Evolutionary conservation across 2,888 invertebrate species (phyloP).

Genomic region (Odontocolon sp.): DNA sequence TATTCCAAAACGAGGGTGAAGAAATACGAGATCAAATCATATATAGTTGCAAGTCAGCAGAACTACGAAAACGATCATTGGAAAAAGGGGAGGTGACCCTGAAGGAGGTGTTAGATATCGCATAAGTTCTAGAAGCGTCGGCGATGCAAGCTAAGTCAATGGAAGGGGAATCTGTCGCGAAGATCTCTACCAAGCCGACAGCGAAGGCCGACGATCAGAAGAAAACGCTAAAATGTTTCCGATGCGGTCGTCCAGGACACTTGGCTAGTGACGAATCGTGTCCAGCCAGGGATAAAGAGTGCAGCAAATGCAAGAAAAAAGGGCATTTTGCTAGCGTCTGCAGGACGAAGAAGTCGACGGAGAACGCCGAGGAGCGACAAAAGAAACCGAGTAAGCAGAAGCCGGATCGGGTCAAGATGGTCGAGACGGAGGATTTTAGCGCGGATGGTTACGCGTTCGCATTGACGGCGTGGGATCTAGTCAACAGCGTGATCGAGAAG

Average conservation of each 20-base stretch:
- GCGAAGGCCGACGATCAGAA: not conserved
- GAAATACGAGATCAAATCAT: conserved; percentile 54
- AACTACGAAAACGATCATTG: conserved; percentile 55
- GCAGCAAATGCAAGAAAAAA: conserved; percentile 61
- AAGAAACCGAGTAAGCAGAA: not conserved
- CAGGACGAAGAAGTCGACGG: conserved; percentile 30
- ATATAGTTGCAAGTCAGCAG: conserved; percentile 55
- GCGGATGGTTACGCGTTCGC: conserved; percentile 33
- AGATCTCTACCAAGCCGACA: conserved; percentile 10
- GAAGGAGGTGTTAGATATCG: conserved; percentile 53
- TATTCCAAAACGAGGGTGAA: conserved; percentile 25
- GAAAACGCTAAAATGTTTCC: conserved; percentile 36
- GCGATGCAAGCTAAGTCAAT: conserved; percentile 35
- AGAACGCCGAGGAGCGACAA: not conserved
- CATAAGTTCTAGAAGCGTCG: conserved; percentile 61
- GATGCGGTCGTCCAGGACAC: conserved; percentile 56
- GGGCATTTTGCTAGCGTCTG: conserved; percentile 65
- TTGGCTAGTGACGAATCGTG: conserved; percentile 55
- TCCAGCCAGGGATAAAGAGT: conserved; percentile 63
- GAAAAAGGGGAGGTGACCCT: conserved; percentile 55
- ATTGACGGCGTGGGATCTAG: not conserved
- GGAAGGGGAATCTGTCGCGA: conserved; percentile 16
- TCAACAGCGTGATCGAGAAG: not conserved
- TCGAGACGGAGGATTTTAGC: not conserved
- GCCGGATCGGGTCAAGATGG: not conserved